These are phyloP conservation scores for Drosophila bocqueti DNA, from an alignment of 1,140 invertebrate genomes.

Conservation along the genomic window DNA sequence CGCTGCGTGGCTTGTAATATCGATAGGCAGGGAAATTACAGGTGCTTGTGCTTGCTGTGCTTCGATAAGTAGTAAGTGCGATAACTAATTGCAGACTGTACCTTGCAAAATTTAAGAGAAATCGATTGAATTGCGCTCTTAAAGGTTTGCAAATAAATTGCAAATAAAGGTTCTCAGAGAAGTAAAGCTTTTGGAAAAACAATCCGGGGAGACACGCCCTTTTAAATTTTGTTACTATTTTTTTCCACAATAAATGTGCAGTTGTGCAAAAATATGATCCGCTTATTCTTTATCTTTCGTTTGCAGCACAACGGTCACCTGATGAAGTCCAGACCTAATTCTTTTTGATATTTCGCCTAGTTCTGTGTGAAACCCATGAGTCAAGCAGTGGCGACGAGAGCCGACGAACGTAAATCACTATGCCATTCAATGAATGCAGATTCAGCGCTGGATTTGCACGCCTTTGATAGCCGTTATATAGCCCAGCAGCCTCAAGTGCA, in stretches of 20 bases:
- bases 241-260: background rate
- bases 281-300: background rate
- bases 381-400: slow-evolving; percentile 7
- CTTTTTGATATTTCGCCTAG: slow-evolving; percentile 7
- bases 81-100: background rate
- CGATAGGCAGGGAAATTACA: background rate
- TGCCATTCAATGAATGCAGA: slow-evolving; percentile 18
- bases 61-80: slow-evolving; percentile 6
- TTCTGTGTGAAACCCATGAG: slow-evolving; percentile 5
- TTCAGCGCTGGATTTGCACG: slow-evolving; percentile 13
- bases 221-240: background rate
- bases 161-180: background rate
- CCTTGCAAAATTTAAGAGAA: background rate
- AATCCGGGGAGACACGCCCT: background rate
- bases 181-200: background rate
- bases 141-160: background rate
- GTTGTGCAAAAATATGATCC: background rate
- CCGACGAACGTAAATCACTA: slow-evolving; percentile 10
- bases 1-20: background rate
- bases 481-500: slow-evolving; percentile 12
- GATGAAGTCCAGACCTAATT: slow-evolving; percentile 4
- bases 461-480: slow-evolving; percentile 15
- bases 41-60: background rate
- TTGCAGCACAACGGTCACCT: slow-evolving; percentile 17
- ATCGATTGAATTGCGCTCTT: background rate